These are phyloP conservation scores for Neelides folsomi DNA, from an alignment of 2,888 invertebrate genomes.

Conservation along the genomic window DNA sequence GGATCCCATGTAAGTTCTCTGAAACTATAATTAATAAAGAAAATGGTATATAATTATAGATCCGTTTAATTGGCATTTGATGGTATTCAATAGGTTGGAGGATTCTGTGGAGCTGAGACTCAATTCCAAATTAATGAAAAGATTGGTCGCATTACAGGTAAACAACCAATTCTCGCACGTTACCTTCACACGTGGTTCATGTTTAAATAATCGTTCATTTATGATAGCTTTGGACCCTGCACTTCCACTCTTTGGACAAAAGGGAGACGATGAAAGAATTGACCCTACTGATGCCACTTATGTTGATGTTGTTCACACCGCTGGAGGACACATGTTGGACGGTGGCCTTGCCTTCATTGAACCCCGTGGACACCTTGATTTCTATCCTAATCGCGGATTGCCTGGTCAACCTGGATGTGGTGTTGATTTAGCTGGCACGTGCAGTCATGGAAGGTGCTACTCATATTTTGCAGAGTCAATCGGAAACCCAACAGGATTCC, in stretches of 20 bases:
- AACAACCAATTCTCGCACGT: too few species aligned
- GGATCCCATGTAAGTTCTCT: too few species aligned
- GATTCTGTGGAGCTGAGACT: too few species aligned
- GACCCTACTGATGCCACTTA: slow-evolving; percentile 54
- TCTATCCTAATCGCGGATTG: slow-evolving; percentile 58
- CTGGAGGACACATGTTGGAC: slow-evolving; percentile 39
- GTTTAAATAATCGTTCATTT: neutral
- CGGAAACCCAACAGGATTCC: neutral
- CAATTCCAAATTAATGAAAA: slow-evolving; percentile 5
- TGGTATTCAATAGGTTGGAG: too few species aligned
- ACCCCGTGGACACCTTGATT: slow-evolving; percentile 56
- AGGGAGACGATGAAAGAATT: slow-evolving; percentile 41
- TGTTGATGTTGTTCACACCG: slow-evolving; percentile 59
- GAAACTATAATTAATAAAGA: too few species aligned
- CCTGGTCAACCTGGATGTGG: slow-evolving; percentile 5
- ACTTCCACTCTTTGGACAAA: slow-evolving; percentile 47
- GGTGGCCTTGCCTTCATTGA: slow-evolving; percentile 49
- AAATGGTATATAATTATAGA: too few species aligned
- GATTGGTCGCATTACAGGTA: neutral
- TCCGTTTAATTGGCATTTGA: too few species aligned
- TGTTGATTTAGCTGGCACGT: neutral
- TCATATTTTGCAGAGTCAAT: slow-evolving; percentile 2
- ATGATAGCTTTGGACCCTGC: slow-evolving; percentile 51
- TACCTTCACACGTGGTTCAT: too few species aligned
- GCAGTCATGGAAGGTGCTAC: slow-evolving; percentile 6